Evolutionary conservation across 53 echinoderm and acorn worm genomes (phyloP), one percentile per base, ranked within the genome.

Genomic region (Pentamera pediparva): DNA sequence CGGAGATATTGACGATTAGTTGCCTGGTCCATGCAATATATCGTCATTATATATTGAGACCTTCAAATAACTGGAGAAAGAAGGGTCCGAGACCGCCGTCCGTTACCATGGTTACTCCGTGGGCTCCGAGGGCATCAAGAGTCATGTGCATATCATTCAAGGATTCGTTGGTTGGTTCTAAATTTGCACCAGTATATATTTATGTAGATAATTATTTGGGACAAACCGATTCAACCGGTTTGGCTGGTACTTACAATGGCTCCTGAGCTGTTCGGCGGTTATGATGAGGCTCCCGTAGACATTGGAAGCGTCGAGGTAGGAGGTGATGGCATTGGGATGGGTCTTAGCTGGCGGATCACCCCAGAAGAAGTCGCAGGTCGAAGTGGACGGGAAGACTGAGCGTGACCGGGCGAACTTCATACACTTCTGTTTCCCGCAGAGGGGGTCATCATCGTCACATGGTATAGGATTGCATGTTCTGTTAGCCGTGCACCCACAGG

Each of bases 221-320:
- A n/a, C n/a, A n/a, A n/a, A n/a, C n/a, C n/a, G n/a, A n/a, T n/a
- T n/a, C n/a, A n/a, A n/a, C n/a, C n/a, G n/a, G n/a, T n/a, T n/a
- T n/a, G n/a, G n/a, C 43, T 41, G 9, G 30, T 60, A 60, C 67
- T 39, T 67, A 67, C 67, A 30, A 18, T 11, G 28, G 6, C 0
- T 20, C 19, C 73, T 50, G 21, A 72, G 73, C 9, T 31, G 15
- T 18, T 3, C 8, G 1, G 52, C 18, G 15, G 52, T 54, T 4
- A 15, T 32, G 2, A 35, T 33, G 53, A 52, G 22, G 19, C 52
- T 53, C 7, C 73, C 73, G 24, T 72, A 72, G n/a, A 72, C 73
- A 32, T 72, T 72, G 35, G 73, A 72, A 6, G 73, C 73, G n/a
- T 72, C 73, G 10, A 72, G 35, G 55, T 35, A 72, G 19, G 73